These are phyloP conservation scores for Polyommatus icarus DNA, from an alignment of 2,888 invertebrate species.

Conservation along the genomic window DNA sequence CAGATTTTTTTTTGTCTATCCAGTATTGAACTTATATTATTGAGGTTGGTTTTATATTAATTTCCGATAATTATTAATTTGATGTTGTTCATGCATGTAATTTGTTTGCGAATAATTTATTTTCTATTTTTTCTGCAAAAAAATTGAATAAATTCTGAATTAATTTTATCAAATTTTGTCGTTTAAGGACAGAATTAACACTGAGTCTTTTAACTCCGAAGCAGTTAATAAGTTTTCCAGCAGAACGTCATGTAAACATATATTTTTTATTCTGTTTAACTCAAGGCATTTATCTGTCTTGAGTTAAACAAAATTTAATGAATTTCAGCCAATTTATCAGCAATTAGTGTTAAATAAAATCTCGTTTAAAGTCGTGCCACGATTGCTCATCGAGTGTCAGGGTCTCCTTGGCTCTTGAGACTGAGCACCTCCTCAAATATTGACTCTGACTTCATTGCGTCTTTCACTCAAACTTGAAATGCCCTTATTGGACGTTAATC, in stretches of 20 bases:
- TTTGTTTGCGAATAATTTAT: no score
- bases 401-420: slow-evolving; percentile 55
- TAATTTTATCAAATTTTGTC: no score
- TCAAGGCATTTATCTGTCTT: no score
- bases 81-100: no score
- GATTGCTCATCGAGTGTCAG: slow-evolving; percentile 73
- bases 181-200: no score
- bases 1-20: not conserved
- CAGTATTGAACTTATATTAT: not conserved
- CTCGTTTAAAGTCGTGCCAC: slow-evolving; percentile 49
- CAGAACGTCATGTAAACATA: no score
- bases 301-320: not conserved
- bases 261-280: no score
- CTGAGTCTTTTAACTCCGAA: no score
- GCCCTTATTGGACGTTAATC: slow-evolving; percentile 12
- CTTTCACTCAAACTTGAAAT: slow-evolving; percentile 49
- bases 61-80: no score
- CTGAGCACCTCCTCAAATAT: slow-evolving; percentile 61
- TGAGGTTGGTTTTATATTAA: not conserved
- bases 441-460: slow-evolving; percentile 67
- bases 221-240: no score
- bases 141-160: no score
- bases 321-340: not conserved
- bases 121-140: no score
- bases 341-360: slow-evolving; percentile 10